phyloP scores from a whole-genome alignment of 1,140 invertebrate species.

The Metaphire vulgaris region DNA sequence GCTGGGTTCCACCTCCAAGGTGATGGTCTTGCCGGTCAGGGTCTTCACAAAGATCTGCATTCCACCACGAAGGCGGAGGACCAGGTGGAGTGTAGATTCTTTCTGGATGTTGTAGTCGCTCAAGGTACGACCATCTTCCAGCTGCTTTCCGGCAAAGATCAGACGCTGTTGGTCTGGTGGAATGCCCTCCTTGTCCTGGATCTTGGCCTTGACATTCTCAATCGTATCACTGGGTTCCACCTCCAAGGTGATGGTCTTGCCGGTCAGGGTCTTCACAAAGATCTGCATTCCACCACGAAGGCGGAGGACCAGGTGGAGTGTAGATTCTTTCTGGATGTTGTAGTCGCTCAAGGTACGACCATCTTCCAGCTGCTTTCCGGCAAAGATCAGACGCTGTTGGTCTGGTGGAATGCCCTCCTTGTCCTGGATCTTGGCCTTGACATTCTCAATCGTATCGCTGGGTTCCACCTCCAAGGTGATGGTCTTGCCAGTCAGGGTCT shows the following conservation, averaged over 20 bases:
- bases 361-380: slow-evolving; percentile 61
- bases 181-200: slow-evolving; percentile 52
- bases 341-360: slow-evolving; percentile 54
- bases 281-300: slow-evolving; percentile 62
- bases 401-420: slow-evolving; percentile 58
- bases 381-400: slow-evolving; percentile 66
- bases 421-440: slow-evolving; percentile 83
- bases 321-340: slow-evolving; percentile 29
- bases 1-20: slow-evolving; percentile 55
- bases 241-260: slow-evolving; percentile 57
- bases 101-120: slow-evolving; percentile 74
- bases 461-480: slow-evolving; percentile 88
- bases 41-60: slow-evolving; percentile 59
- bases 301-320: slow-evolving; percentile 59
- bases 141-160: slow-evolving; percentile 64
- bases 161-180: slow-evolving; percentile 53
- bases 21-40: slow-evolving; percentile 57
- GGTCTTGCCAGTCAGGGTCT: slow-evolving; percentile 85
- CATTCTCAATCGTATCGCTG: slow-evolving; percentile 87
- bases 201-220: slow-evolving; percentile 53
- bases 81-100: slow-evolving; percentile 50
- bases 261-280: slow-evolving; percentile 55
- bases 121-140: slow-evolving; percentile 64
- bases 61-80: slow-evolving; percentile 57
- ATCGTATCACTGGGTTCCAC: slow-evolving; percentile 53